Evolutionary conservation across 1,140 invertebrate genomes (phyloP).

Genomic region (Ceratina calcarata): DNA sequence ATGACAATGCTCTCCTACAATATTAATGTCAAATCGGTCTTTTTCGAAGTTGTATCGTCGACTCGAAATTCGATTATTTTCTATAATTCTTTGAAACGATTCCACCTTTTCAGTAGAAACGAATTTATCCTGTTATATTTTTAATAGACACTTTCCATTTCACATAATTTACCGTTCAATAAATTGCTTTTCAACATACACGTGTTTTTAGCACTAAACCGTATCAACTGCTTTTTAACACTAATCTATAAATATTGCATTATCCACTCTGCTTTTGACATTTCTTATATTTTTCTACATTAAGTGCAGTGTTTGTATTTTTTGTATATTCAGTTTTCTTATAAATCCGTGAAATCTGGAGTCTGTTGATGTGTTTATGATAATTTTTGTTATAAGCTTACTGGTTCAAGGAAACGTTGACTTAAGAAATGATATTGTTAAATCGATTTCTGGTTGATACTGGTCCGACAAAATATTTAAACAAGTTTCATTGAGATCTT

Average conservation of each 20-base stretch:
- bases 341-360: no score
- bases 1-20: slow-evolving; percentile 24
- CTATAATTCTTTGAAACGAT: neutral
- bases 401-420: neutral
- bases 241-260: no score
- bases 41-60: neutral
- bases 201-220: no score
- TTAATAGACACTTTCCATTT: neutral
- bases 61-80: slow-evolving; percentile 7
- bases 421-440: neutral
- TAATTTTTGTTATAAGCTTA: no score
- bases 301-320: neutral
- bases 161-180: neutral
- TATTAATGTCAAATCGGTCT: neutral
- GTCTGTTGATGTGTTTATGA: no score
- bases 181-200: neutral
- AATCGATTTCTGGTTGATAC: neutral
- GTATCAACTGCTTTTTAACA: no score
- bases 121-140: neutral
- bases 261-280: neutral
- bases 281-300: neutral
- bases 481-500: neutral
- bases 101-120: neutral
- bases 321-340: neutral
- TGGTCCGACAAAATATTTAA: slow-evolving; percentile 6